phyloP scores from a whole-genome alignment of 2,888 invertebrate species.

The Tipula lateralis region DNA sequence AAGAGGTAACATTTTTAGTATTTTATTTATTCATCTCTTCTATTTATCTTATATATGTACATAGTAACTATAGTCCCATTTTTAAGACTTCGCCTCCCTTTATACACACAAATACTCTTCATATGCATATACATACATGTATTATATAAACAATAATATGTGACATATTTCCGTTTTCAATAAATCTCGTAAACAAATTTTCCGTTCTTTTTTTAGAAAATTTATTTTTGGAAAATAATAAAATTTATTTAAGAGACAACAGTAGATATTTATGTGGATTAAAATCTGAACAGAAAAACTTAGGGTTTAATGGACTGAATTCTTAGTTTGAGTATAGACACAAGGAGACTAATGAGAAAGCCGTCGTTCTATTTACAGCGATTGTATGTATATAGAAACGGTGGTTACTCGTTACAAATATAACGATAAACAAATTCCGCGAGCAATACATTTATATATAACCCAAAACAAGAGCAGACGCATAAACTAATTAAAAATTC shows the following conservation, averaged over 20 bases:
- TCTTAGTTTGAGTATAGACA: background rate
- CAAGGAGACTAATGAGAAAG: background rate
- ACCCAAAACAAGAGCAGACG: background rate
- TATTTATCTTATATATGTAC: no score
- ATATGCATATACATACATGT: background rate
- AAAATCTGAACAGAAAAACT: background rate
- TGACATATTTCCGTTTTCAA: constrained; percentile 24
- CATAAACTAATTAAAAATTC: background rate
- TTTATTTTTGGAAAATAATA: background rate
- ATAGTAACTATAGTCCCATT: no score
- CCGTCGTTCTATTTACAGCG: background rate
- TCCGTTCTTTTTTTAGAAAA: background rate
- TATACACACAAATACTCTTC: background rate
- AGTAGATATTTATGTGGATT: background rate
- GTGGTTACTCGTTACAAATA: background rate
- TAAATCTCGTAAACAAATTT: background rate
- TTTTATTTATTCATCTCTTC: no score
- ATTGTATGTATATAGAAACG: background rate
- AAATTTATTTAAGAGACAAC: background rate
- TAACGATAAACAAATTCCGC: background rate
- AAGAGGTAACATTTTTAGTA: no score
- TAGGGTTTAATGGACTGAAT: background rate
- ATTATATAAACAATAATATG: background rate
- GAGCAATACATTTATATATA: background rate
- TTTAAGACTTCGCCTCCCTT: no score